phyloP scores from a whole-genome alignment of 23 tunicate genomes.

The Botrylloides violaceus region DNA sequence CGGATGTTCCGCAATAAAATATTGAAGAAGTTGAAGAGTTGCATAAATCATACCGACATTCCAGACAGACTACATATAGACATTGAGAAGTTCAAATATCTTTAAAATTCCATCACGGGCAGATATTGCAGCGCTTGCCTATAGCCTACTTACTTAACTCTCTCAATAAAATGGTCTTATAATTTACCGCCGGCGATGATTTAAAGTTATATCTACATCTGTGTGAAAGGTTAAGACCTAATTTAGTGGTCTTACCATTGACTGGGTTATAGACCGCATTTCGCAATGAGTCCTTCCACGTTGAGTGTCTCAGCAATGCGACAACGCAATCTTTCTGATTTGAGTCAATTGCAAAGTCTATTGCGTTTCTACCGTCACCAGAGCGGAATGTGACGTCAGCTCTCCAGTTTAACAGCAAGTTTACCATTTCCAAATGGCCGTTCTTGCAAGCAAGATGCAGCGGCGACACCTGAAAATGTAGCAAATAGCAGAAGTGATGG shows the following conservation, averaged over 20 bases:
- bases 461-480: constrained; percentile 44
- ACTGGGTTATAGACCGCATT: constrained; percentile 86
- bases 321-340: constrained; percentile 87
- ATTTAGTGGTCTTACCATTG: constrained; percentile 45
- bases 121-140: too few species aligned
- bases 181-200: too few species aligned
- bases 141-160: too few species aligned
- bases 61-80: too few species aligned
- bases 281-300: constrained; percentile 77
- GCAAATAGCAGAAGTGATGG: not conserved
- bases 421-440: constrained; percentile 85
- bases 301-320: constrained; percentile 67
- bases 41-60: too few species aligned
- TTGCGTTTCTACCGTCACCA: constrained; percentile 86
- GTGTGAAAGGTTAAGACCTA: too few species aligned
- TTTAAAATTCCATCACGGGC: too few species aligned
- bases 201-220: too few species aligned
- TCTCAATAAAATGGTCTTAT: too few species aligned
- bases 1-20: too few species aligned
- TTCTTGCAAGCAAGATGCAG: constrained; percentile 74
- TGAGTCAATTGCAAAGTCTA: constrained; percentile 83
- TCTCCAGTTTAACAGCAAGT: constrained; percentile 69
- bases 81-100: too few species aligned
- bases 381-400: constrained; percentile 95
- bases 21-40: too few species aligned